These are phyloP conservation scores for Lasius platythorax DNA, from an alignment of 2,888 invertebrate species.

Conservation along the genomic window DNA sequence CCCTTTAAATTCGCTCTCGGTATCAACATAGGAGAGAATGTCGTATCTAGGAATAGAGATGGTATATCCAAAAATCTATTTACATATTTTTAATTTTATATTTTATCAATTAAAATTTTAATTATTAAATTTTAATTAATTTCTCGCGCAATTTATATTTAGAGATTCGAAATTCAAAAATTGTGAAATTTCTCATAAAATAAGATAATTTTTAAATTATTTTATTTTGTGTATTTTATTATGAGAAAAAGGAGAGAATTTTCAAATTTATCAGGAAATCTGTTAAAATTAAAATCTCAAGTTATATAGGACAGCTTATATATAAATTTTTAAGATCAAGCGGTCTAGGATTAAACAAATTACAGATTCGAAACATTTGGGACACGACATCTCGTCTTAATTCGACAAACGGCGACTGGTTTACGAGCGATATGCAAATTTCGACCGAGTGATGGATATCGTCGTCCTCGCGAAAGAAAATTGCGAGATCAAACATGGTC, in stretches of 20 bases:
- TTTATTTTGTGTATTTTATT: background rate
- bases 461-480: slow-evolving; percentile 1
- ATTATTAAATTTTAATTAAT: slow-evolving; percentile 4
- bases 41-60: background rate
- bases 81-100: background rate
- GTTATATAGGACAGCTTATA: background rate
- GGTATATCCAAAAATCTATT: background rate
- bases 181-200: background rate
- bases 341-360: background rate
- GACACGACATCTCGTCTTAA: slow-evolving; percentile 31
- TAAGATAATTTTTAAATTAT: background rate
- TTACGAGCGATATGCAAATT: slow-evolving; percentile 37
- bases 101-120: background rate
- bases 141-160: background rate
- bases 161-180: background rate
- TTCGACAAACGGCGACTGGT: slow-evolving; percentile 12
- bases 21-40: background rate
- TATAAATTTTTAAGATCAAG: background rate
- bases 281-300: background rate
- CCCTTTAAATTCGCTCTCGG: slow-evolving; percentile 19
- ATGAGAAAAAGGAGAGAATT: background rate
- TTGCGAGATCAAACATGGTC: slow-evolving; percentile 28
- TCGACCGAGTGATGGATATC: background rate
- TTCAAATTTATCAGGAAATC: background rate
- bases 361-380: background rate